Conservation (phyloP, 1,140 invertebrate species). For the Uloborus diversus region DNA sequence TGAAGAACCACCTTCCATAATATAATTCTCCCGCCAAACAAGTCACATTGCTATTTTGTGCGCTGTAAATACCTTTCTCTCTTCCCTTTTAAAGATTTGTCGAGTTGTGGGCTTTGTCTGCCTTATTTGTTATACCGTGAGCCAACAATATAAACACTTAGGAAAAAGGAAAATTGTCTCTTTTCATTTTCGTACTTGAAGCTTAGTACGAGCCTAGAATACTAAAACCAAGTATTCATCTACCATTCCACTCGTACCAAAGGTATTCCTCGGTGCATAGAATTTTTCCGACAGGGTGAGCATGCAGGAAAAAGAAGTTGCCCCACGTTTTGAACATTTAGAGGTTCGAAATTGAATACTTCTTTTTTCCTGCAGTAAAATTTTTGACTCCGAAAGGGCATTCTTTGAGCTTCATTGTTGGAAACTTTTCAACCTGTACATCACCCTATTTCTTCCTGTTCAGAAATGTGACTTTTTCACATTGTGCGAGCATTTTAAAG, state of each 20-base stretch:
- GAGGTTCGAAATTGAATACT: too few species aligned
- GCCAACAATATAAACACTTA: slow-evolving; percentile 34
- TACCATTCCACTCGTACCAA: too few species aligned
- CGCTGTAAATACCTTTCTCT: slow-evolving; percentile 16
- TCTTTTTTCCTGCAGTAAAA: too few species aligned
- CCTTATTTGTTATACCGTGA: slow-evolving; percentile 34
- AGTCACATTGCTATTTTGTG: slow-evolving; percentile 35
- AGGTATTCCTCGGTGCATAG: slow-evolving; percentile 10
- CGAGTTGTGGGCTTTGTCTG: slow-evolving; percentile 15
- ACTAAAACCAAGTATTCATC: not conserved
- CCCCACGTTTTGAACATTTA: too few species aligned
- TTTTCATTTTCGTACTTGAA: slow-evolving; percentile 34
- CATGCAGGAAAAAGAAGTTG: too few species aligned
- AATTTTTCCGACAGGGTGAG: too few species aligned
- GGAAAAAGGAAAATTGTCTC: slow-evolving; percentile 29
- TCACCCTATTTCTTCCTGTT: too few species aligned
- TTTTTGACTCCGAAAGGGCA: too few species aligned
- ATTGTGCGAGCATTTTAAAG: too few species aligned
- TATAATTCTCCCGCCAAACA: slow-evolving; percentile 36
- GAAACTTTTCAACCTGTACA: too few species aligned
- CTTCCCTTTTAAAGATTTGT: not conserved
- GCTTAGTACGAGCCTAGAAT: slow-evolving; percentile 7
- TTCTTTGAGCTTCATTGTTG: too few species aligned
- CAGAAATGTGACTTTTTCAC: too few species aligned
- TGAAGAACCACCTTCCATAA: not conserved